These are phyloP conservation scores for Halichoeres trimaculatus DNA, from an alignment of 2,113 vertebrate species.

Conservation along the genomic window DNA sequence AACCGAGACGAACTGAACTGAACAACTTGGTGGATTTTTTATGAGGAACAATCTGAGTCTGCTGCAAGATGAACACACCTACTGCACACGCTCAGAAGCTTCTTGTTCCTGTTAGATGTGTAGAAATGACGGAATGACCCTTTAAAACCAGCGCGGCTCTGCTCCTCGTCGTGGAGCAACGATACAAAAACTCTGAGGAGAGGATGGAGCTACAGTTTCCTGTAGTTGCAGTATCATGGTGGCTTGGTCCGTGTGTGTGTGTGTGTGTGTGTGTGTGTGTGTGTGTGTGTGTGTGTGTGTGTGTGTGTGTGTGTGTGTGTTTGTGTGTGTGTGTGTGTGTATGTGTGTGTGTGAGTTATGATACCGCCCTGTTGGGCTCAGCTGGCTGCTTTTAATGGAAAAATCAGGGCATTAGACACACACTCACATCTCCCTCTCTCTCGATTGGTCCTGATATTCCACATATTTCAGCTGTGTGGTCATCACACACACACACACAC, in stretches of 20 bases:
- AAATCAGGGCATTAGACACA: slow-evolving; percentile 59
- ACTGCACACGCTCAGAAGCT: too few relatives aligned
- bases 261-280: slow-evolving; percentile 12
- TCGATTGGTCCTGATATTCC: slow-evolving; percentile 30
- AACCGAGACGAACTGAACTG: too few relatives aligned
- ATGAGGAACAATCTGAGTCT: too few relatives aligned
- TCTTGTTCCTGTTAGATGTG: too few relatives aligned
- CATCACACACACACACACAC: slow-evolving; percentile 26
- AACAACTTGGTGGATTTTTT: too few relatives aligned
- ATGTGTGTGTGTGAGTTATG: slow-evolving; percentile 11
- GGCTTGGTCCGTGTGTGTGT: neutral
- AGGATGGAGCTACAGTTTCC: too few relatives aligned
- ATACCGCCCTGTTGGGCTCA: slow-evolving; percentile 54
- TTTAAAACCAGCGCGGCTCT: too few relatives aligned
- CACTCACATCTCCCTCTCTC: slow-evolving; percentile 19
- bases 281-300: slow-evolving; percentile 17
- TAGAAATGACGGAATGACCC: too few relatives aligned
- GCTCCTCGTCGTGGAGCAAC: too few relatives aligned
- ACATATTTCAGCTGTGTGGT: slow-evolving; percentile 59
- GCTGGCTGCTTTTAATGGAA: slow-evolving; percentile 69
- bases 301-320: slow-evolving; percentile 1
- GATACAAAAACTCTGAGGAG: too few relatives aligned
- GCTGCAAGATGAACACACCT: too few relatives aligned
- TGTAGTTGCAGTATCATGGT: neutral
- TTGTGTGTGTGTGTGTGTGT: slow-evolving; percentile 12